Base-by-base conservation (phyloP, 2,113 vertebrate genomes). In the Mirounga angustirostris region DNA sequence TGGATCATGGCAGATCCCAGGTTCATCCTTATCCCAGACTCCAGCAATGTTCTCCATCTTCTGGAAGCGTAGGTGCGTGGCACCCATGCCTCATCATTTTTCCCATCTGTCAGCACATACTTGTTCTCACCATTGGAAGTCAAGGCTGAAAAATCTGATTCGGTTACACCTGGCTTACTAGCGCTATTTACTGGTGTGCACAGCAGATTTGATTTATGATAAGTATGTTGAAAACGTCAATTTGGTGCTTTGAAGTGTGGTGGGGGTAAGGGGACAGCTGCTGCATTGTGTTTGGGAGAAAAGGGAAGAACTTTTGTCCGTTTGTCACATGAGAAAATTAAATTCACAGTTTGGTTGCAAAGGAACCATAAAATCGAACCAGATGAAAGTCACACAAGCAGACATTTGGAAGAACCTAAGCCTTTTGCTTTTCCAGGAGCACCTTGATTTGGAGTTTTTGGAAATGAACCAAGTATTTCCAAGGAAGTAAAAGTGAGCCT, bases 121-220 rank as follows among this genome's bases (percentile, higher is more conserved):
- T 89, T 61, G 52, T 80, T 92, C 91, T 92, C 78, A 63, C 87
- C 78, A 28, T 11, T 96, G 94, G 84, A 94, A 94, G 65, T 90
- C 67, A 92, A 96, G 87, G 93, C 52, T 86, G 67, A 80, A 91
- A 94, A 88, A 89, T 94, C 84, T 67, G 90, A 94, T 96, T 97
- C 1, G 28, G 94, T 92, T 95, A 71, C 94, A 98, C 95, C 94
- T 94, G 96, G 81, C 61, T 96, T 96, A 26, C 96, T 71, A 84
- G 95, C 93, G 56, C 89, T 50, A 15, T 10, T 71, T 93, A 67
- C 91, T 91, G 79, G 86, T 91, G 50, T 71, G 71, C 94, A 63
- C 69, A 97, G 97, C 97, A 98, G 97, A 97, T 96, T 22, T 85
- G 63, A 88, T 24, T 43, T 81, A 50, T 5, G 92, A 96, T 95